Evolutionary conservation across 1,140 invertebrate species (phyloP), one percentile per base, ranked within the genome.

Genomic region (Cotesia typhae): DNA sequence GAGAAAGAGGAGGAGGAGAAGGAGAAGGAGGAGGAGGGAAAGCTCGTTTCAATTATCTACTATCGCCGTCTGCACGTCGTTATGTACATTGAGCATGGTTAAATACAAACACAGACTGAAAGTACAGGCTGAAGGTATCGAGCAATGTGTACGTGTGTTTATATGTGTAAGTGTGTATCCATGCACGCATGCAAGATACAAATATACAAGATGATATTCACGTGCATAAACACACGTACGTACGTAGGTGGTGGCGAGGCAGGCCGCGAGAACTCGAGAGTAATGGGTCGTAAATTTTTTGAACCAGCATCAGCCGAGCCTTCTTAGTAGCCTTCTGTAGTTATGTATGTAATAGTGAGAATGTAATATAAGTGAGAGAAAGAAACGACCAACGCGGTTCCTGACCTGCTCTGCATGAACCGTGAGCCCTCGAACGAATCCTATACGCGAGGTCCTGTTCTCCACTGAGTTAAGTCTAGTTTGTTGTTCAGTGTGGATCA

Each of bases 221-320:
- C 68, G 72, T 74, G 68, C 63, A 75, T 75, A 75, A 72, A 75
- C 67, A 72, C 41, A 5, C 41, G 41, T 47, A 47, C 41, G 0
- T 47, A 47, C 67, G 71, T 75, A 67, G 74, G 74, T 75, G 74
- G 74, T 75, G 74, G 71, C 53, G 59, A 68, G 71, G 59, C 72
- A 64, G 20, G 37, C 41, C 61, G 59, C 67, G 67, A 64, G 37
- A 65, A 66, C 67, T 69, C 55, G 68, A 53, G 57, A 76, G 79
- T 80, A 79, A 81, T 80, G 79, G 76, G 71, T 76, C 77, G 77
- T 81, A 80, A 79, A 80, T 80, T 78, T 79, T 79, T 75, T 65
- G 63, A 61, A 51, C 71, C 64, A 64, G 41, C 41, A 47, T 67
- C 60, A 73, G 73, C 9, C 73, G 64, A 70, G 65, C 53, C 35